Conservation (phyloP, 2,797 vertebrate genomes). For the Parauchenoglanis ngamensis region DNA sequence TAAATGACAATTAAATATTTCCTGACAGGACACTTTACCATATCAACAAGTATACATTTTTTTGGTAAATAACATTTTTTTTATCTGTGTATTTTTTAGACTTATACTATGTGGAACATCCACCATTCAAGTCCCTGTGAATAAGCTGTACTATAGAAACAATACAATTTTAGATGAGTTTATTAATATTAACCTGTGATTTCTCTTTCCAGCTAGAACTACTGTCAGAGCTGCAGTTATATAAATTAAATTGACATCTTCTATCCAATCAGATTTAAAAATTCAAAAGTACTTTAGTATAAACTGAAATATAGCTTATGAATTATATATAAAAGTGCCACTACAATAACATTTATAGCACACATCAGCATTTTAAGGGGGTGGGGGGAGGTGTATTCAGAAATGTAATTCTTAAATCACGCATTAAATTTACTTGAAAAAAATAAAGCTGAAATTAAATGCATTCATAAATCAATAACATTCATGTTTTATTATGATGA, state of each 20-base stretch:
- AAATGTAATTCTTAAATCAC: neutral
- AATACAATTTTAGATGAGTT: neutral
- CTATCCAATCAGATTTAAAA: neutral
- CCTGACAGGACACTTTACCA: neutral
- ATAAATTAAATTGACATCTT: neutral
- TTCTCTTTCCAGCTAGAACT: neutral
- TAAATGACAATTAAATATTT: neutral
- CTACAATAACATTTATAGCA: neutral
- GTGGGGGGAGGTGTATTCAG: neutral
- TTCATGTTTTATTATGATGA: slow-evolving; percentile 2
- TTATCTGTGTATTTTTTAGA: neutral
- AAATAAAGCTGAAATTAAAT: neutral
- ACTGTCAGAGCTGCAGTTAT: neutral
- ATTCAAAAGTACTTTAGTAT: too few relatives aligned
- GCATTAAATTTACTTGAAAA: neutral
- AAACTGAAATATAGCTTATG: too few relatives aligned
- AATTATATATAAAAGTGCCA: neutral
- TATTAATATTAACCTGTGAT: neutral
- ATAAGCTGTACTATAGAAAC: neutral
- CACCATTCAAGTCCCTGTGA: neutral
- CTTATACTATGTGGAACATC: neutral
- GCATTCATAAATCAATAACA: slow-evolving; percentile 1
- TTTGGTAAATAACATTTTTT: neutral
- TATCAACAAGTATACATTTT: neutral
- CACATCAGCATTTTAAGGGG: neutral